Evolutionary conservation across 1,140 invertebrate genomes (phyloP).

Genomic region (Condylostylus longicornis): DNA sequence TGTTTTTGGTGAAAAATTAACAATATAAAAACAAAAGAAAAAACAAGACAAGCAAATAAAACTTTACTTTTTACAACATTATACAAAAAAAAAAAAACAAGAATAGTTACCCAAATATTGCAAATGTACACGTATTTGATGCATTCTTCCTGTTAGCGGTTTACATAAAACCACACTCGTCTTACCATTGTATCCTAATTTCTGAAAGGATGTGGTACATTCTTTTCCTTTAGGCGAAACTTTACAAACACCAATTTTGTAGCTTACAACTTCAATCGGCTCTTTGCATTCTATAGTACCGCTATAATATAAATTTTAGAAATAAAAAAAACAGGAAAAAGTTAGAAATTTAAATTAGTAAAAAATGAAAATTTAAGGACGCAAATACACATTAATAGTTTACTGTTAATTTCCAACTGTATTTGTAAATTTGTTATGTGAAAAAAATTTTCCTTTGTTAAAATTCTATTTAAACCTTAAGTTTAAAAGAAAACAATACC

Average conservation of each 20-base stretch:
- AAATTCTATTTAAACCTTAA: not conserved
- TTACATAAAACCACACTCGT: constrained; percentile 86
- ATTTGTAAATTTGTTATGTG: no score
- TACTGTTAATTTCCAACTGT: no score
- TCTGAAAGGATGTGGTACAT: constrained; percentile 77
- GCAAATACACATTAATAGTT: no score
- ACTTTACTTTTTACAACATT: no score
- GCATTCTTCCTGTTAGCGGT: constrained; percentile 91
- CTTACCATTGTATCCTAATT: constrained; percentile 69
- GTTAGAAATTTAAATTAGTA: not conserved
- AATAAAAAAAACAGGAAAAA: constrained; percentile 1
- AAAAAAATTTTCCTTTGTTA: not conserved
- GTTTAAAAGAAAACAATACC: no score
- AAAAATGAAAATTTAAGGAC: constrained; percentile 1
- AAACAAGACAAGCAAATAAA: no score
- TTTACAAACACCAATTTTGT: constrained; percentile 90
- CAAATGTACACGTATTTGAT: constrained; percentile 97
- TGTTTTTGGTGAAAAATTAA: no score
- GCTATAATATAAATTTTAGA: constrained; percentile 39
- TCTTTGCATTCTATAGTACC: constrained; percentile 70
- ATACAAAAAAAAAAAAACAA: no score
- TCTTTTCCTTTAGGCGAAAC: constrained; percentile 81
- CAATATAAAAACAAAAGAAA: no score
- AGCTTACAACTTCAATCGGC: constrained; percentile 85
- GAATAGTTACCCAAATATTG: constrained; percentile 75